Conservation (phyloP, 2,888 invertebrate species). For the Rhingia campestris region DNA sequence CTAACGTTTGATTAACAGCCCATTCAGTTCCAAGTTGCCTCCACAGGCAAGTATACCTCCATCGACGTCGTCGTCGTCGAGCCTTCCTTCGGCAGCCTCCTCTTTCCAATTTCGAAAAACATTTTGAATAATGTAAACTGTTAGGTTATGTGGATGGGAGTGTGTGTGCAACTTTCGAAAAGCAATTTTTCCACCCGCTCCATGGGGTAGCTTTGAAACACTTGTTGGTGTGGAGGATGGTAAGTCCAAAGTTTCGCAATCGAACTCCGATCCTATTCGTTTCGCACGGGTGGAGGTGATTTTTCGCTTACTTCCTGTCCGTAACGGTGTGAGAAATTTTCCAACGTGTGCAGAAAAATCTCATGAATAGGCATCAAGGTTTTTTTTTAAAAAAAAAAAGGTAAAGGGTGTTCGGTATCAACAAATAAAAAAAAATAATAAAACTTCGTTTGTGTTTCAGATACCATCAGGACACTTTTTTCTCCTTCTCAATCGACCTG, state of each 20-base stretch:
- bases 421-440: background rate
- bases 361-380: constrained; percentile 24
- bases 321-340: background rate
- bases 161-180: constrained; percentile 26
- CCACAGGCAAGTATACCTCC: background rate
- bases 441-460: constrained; percentile 25
- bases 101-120: constrained; percentile 21
- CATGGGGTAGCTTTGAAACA: background rate
- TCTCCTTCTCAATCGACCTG: constrained; percentile 4
- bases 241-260: background rate
- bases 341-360: background rate
- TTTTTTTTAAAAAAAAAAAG: background rate
- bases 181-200: background rate
- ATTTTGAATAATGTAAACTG: constrained; percentile 50
- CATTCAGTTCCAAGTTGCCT: constrained; percentile 29
- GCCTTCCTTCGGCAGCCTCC: background rate
- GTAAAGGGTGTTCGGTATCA: background rate
- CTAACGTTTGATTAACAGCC: constrained; percentile 58
- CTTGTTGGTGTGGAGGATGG: constrained; percentile 27
- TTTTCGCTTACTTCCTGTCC: background rate
- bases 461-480: constrained; percentile 10
- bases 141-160: constrained; percentile 22
- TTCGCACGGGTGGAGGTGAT: constrained; percentile 45
- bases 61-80: background rate
- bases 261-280: constrained; percentile 26